Evolutionary conservation across 2,797 vertebrate genomes (phyloP).

Genomic region (Thamnophis elegans): DNA sequence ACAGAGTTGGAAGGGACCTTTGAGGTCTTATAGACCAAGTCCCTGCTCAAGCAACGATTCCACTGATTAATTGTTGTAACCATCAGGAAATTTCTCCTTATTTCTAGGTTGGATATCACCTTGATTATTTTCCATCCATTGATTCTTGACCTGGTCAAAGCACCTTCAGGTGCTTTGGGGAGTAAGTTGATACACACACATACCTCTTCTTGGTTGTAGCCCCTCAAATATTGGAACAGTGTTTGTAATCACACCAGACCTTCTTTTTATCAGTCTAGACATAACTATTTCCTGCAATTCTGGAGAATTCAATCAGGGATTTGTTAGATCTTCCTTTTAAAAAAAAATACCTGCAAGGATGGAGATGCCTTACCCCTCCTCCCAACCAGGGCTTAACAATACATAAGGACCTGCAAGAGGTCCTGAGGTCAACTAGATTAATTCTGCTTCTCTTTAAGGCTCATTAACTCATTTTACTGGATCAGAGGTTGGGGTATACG

Average conservation of each 20-base stretch:
- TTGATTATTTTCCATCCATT: neutral
- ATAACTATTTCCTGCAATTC: neutral
- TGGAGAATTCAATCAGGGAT: neutral
- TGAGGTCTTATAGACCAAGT: too few relatives aligned
- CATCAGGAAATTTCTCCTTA: neutral
- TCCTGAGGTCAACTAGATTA: slow-evolving; percentile 10
- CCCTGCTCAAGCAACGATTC: neutral
- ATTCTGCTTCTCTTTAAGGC: neutral
- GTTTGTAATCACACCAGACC: neutral
- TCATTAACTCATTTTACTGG: slow-evolving; percentile 16
- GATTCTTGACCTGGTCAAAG: neutral
- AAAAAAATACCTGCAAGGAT: neutral
- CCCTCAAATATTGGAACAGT: neutral
- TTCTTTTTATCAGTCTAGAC: neutral
- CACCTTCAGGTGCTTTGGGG: neutral
- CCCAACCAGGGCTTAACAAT: neutral
- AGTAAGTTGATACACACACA: neutral
- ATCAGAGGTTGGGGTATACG: neutral
- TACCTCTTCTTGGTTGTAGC: neutral
- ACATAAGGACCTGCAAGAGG: neutral
- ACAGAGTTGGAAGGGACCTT: neutral
- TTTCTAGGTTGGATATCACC: neutral
- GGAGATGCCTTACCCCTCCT: neutral
- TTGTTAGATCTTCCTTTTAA: neutral
- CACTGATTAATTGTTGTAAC: neutral